Base-by-base conservation (phyloP, 2,113 vertebrate species). In the Pandion haliaetus region DNA sequence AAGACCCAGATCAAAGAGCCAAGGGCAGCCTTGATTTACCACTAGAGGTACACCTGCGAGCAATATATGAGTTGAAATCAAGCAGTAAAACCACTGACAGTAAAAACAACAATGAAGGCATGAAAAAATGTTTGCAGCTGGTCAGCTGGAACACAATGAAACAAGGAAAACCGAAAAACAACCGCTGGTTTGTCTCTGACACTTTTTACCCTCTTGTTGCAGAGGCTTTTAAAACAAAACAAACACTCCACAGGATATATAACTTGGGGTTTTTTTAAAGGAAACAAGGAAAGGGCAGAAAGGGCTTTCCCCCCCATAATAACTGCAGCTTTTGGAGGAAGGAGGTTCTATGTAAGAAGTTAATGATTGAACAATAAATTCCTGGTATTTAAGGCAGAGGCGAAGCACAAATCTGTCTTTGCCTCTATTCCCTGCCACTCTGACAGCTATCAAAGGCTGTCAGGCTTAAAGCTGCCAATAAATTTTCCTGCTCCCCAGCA, bases 301-400 rank as follows among this genome's bases (percentile, higher is more conserved):
- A 84, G 44, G 47, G 45, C 47, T 87, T 74, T 45, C 28, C 55
- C 61, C 13, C n/a, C 6, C 7, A 15, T 38, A 77, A 28, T 49
- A 91, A 80, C 29, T 58, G 31, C 66, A 91, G 58, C 23, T 70
- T 93, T 88, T 76, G 54, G 73, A 91, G 81, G 81, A 95, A 89
- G 86, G 38, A 94, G 73, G 32, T 40, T 94, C 52, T 77, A 8
- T 1, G 1, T 55, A 59, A 67, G 50, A 61, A 58, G 86, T 93
- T 93, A 95, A 82, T 87, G 50, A 89, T 21, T 91, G 70, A 95
- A 80, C 52, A 91, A 88, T 80, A 94, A 91, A 87, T 65, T 96
- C 83, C 81, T 82, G 50, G 34, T 69, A 38, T 52, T 89, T 89
- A 82, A 76, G 44, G 69, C 6, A 8, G 36, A 8, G 24, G 13